Evolutionary conservation across 53 echinoderm and acorn worm species (phyloP).

Genomic region (Zoroaster sp.): DNA sequence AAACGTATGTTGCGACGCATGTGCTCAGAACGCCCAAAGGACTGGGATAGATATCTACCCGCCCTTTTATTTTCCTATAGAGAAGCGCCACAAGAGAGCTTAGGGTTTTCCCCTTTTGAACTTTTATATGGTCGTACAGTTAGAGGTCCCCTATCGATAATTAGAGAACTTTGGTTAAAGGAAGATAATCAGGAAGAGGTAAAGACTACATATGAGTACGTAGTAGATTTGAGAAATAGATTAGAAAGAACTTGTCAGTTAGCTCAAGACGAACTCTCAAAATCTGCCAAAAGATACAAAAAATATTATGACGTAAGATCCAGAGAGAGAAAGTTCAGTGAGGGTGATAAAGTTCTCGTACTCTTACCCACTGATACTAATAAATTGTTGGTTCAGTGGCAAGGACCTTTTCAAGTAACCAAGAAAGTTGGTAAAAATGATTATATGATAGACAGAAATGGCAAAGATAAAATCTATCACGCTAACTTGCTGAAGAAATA

Average conservation of each 20-base stretch:
- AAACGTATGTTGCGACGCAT: conserved; percentile 37
- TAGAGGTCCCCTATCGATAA: conserved; percentile 43
- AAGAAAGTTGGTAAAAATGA: background rate
- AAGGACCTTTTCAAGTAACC: background rate
- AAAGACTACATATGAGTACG: conserved; percentile 58
- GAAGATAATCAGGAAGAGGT: conserved; percentile 29
- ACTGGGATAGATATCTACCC: conserved; percentile 46
- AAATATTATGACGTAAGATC: too few relatives aligned
- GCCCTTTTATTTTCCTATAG: conserved; percentile 47
- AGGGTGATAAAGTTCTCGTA: background rate
- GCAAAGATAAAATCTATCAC: background rate
- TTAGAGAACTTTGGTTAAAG: conserved; percentile 51
- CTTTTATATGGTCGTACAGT: conserved; percentile 15
- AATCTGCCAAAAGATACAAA: too few relatives aligned
- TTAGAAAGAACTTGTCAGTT: conserved; percentile 42
- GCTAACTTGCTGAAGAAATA: background rate
- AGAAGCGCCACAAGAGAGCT: conserved; percentile 40
- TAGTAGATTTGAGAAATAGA: conserved; percentile 48
- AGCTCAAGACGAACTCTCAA: conserved; percentile 27
- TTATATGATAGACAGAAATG: background rate
- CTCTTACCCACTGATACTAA: background rate
- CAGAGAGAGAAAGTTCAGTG: background rate
- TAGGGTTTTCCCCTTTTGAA: conserved; percentile 42
- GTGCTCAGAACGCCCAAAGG: conserved; percentile 36
- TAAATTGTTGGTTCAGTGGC: background rate